Conservation (phyloP, 2,797 vertebrate species). For the Mallotus villosus region DNA sequence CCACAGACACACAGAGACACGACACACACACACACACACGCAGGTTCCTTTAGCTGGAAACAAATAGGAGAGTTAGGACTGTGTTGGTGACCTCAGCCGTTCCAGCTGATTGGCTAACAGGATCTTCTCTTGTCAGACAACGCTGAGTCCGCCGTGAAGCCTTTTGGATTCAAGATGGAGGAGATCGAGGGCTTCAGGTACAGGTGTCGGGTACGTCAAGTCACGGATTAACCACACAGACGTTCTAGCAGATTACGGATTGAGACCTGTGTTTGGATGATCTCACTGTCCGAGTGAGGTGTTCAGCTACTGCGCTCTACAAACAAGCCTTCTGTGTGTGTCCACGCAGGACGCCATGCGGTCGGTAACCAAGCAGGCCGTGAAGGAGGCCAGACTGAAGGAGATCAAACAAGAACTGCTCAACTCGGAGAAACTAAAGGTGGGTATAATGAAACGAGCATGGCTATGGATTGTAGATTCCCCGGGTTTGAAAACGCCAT, state of each 20-base stretch:
- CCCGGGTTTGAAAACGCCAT: not conserved
- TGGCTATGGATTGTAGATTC: too few species aligned
- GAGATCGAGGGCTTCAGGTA: slow-evolving; percentile 92
- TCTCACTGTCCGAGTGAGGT: not conserved
- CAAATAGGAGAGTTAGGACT: not conserved
- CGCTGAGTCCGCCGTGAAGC: slow-evolving; percentile 68
- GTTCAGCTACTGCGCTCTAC: not conserved
- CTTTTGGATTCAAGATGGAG: slow-evolving; percentile 86
- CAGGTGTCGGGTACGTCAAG: slow-evolving; percentile 83
- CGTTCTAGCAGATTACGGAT: not conserved
- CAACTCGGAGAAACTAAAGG: slow-evolving; percentile 92
- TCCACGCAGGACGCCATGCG: slow-evolving; percentile 87
- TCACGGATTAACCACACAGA: not conserved
- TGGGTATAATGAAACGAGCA: slow-evolving; percentile 43
- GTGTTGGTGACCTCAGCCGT: not conserved
- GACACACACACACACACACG: too few species aligned
- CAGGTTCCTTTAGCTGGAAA: not conserved
- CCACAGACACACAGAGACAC: too few species aligned
- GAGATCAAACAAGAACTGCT: slow-evolving; percentile 94
- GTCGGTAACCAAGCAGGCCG: slow-evolving; percentile 90
- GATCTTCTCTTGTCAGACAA: slow-evolving; percentile 60
- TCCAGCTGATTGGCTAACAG: not conserved
- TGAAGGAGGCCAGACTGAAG: slow-evolving; percentile 88
- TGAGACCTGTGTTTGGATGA: not conserved
- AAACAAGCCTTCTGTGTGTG: not conserved